Base-by-base conservation (phyloP, 2,797 vertebrate genomes). In the Mastacembelus armatus region DNA sequence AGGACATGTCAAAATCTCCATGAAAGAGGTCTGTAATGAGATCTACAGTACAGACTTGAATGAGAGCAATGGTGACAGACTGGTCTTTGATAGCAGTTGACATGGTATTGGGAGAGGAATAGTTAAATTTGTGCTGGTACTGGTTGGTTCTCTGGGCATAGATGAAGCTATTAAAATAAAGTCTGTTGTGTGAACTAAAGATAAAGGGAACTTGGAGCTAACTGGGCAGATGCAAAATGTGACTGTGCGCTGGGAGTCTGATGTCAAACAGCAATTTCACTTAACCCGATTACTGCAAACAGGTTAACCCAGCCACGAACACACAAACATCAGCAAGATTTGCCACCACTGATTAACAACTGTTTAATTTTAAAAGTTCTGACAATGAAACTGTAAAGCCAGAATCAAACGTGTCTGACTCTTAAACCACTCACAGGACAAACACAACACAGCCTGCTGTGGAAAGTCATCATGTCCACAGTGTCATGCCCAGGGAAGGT, bases 401-500 rank as follows among this genome's bases (percentile, higher is more conserved):
- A 14, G 9, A 30, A 10, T 27, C 9, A 2, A 26, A 7, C 16
- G 7, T 22, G 6, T 19, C 12, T 45, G 12, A 39, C 32, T 19
- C 10, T 27, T 56, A 18, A 40, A 38, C 11, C 19, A 26, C 35
- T 24, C 3, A 0, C 14, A 12, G 9, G 27, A 11, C 9, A 9
- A 40, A 30, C 19, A 2, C 4, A 32, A 38, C 47, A 63, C 52
- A 61, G 52, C 58, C 69, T 35, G 44, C 58, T 62, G 75, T 45
- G 59, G 67, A 71, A 16, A 63, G 11, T 42, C 56, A 68, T 47
- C 48, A 67, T 66, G 56, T 77, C 39, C 71, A 44, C 65, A 32
- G 35, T 30, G 51, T 71, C 61, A 43, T 29, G 52, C 56, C 22
- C 4, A 7, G 55, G 51, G 40, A 48, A 15, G 22, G 15, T 15